These are phyloP conservation scores for Scyliorhinus canicula DNA, from an alignment of 2,797 vertebrate genomes.

Conservation along the genomic window DNA sequence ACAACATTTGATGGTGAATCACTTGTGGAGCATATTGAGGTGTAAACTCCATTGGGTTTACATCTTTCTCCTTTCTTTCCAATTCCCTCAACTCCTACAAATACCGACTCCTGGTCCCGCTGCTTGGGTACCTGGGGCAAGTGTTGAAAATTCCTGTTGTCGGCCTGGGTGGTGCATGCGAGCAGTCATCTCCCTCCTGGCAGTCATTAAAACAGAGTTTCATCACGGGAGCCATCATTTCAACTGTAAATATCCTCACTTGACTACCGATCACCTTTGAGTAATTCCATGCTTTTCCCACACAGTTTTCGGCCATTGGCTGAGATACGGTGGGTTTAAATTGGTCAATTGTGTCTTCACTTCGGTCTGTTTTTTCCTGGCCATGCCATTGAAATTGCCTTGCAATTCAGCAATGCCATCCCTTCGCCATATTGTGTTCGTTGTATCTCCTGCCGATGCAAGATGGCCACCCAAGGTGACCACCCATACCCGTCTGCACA, in stretches of 20 bases:
- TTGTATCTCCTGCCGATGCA: no score
- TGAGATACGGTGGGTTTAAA: no score
- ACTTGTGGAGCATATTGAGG: not conserved
- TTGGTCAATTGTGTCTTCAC: not conserved
- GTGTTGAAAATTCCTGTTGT: no score
- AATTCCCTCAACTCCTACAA: not conserved
- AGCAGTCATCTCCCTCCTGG: not conserved
- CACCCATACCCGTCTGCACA: no score
- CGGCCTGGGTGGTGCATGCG: not conserved
- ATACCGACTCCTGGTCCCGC: not conserved
- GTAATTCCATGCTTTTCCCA: not conserved
- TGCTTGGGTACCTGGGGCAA: no score
- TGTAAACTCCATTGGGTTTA: not conserved
- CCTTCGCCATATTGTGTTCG: not conserved
- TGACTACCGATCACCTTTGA: not conserved
- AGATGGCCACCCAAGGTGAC: no score
- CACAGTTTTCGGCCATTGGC: not conserved
- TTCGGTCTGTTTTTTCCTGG: not conserved
- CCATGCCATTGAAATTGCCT: not conserved
- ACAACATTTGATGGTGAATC: no score
- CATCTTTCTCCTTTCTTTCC: not conserved
- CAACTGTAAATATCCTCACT: not conserved
- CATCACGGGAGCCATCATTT: not conserved
- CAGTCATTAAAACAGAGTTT: not conserved
- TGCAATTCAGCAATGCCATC: not conserved